Base-by-base conservation (phyloP, 2,888 invertebrate species). In the Aleiodes alternator region DNA sequence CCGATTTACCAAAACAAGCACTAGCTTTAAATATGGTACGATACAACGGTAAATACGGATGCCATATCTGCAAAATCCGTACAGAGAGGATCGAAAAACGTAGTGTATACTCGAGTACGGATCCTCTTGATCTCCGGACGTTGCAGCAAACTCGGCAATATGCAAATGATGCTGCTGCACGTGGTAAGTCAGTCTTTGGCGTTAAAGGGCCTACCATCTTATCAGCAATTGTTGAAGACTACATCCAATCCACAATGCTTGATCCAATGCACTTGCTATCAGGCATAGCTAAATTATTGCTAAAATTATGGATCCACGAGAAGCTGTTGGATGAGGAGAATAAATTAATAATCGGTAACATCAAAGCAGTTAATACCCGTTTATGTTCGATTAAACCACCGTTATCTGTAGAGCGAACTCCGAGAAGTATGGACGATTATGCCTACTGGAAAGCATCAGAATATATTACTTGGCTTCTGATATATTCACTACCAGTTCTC, bases 361-460 rank as follows among this genome's bases (percentile, higher is more conserved):
- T 56, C 7, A 23, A 29, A 72, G 9, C 61, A 7, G 72, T 59
- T 16, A 1, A 61, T 14, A 38, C 7, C 1, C 55, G 55, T 6
- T 8, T 55, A n/a, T 55, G 55, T 23, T 23, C 56, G 4, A 56
- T 56, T 29, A 56, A 16, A 12, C 56, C 55, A 55, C 55, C 55
- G 4, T 55, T 14, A 16, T 55, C 1, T 3, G 55, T 81, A 76
- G 61, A 75, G 43, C 55, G 81, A 72, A 14, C n/a, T 50, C 80
- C 79, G 31, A 75, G 81, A 73, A 61, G 31, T n/a, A 76, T 82
- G 23, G 9, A 71, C 16, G 78, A 77, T 7, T 23, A 79, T 7
- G 78, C 76, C 8, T 68, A 73, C 16, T 81, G 75, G 57, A 81
- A 82, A 70, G 79, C 75, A 8, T 74, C 77, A 61, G 79, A 79